Evolutionary conservation across 2,113 vertebrate species (phyloP), one percentile per base, ranked within the genome.

Genomic region (Colossoma macropomum): DNA sequence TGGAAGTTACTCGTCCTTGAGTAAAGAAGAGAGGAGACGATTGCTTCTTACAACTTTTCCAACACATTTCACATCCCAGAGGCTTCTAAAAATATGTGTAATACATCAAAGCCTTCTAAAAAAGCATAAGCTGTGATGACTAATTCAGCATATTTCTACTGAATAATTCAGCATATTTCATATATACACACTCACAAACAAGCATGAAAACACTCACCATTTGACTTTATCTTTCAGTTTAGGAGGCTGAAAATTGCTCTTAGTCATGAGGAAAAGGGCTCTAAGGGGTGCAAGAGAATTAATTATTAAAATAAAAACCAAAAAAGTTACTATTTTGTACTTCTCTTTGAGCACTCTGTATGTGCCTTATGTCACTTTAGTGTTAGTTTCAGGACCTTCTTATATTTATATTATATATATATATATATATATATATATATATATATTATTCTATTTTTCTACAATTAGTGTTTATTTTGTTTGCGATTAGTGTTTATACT

Each of bases 261-360:
- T 99, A 0, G 97, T 98, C 98, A 99, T 99, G 89, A 99, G 90
- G 92, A 99, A 99, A 80, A 99, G 95, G 76, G 98, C 98, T 93
- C 98, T 99, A 4, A 75, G 12, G 23, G 23, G 1, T 1, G 1
- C 6, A 27, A 27, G 12, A 12, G 23, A 62, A 62, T 11, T 30
- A 52, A 13, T 10, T 15, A 6, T 50, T 10, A 7, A 15, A 50
- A 50, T n/a, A n/a, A n/a, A n/a, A n/a, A n/a, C n/a, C n/a, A n/a
- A n/a, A n/a, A n/a, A n/a, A n/a, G n/a, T n/a, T n/a, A n/a, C n/a
- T n/a, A n/a, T n/a, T n/a, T n/a, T n/a, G n/a, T n/a, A n/a, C n/a
- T n/a, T n/a, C n/a, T n/a, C n/a, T n/a, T n/a, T n/a, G n/a, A n/a
- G n/a, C n/a, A n/a, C n/a, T n/a, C n/a, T n/a, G n/a, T n/a, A n/a